These are phyloP conservation scores for Festucalex cinctus DNA, from an alignment of 2,113 vertebrate genomes.

Conservation along the genomic window DNA sequence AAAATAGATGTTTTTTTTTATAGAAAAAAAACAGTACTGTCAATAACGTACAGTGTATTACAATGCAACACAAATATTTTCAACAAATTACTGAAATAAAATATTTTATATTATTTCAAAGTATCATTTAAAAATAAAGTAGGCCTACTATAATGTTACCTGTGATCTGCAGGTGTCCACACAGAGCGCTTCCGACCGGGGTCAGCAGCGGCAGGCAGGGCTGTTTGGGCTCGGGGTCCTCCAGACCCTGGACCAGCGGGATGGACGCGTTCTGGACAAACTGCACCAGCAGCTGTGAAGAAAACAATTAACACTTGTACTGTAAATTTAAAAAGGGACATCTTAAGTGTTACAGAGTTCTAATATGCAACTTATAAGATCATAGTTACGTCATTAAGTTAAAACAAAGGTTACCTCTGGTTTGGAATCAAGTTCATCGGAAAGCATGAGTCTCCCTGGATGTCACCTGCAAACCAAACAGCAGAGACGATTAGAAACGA, in stretches of 20 bases:
- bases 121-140: background rate
- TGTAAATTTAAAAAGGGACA: too few relatives aligned
- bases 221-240: constrained; percentile 85
- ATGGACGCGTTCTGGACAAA: constrained; percentile 99
- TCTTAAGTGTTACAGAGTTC: background rate
- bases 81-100: too few relatives aligned
- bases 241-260: constrained; percentile 87
- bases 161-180: constrained; percentile 87
- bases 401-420: constrained; percentile 81
- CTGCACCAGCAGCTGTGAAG: constrained; percentile 91
- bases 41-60: too few relatives aligned
- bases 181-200: constrained; percentile 82
- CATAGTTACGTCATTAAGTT: background rate
- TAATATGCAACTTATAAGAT: too few relatives aligned
- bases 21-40: too few relatives aligned
- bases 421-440: constrained; percentile 99
- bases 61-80: too few relatives aligned
- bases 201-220: constrained; percentile 86
- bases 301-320: background rate
- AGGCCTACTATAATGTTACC: constrained; percentile 74
- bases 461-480: constrained; percentile 63
- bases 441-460: constrained; percentile 95
- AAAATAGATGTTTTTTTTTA: too few relatives aligned
- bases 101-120: background rate
- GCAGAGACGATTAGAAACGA: background rate